phyloP scores from a whole-genome alignment of 1,140 invertebrate species.

The Procambarus clarkii region DNA sequence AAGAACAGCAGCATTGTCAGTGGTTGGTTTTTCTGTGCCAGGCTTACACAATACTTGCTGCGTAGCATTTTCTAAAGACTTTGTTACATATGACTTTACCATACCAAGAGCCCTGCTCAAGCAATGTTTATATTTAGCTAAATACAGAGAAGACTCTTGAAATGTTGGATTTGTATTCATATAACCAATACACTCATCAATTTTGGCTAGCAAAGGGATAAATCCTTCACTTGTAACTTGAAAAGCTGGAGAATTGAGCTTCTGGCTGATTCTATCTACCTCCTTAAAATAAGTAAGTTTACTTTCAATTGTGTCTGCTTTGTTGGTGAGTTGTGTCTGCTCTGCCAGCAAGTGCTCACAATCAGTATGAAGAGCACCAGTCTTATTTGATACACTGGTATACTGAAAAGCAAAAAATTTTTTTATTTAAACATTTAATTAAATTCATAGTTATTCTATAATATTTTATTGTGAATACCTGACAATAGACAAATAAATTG shows the following conservation, averaged over 20 bases:
- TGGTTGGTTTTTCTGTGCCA: conserved; percentile 73
- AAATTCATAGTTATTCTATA: neutral
- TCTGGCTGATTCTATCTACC: conserved; percentile 86
- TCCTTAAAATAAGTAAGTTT: conserved; percentile 91
- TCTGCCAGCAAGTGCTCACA: conserved; percentile 71
- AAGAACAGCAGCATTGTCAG: conserved; percentile 89
- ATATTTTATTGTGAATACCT: neutral
- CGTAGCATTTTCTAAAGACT: conserved; percentile 85
- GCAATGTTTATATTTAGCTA: conserved; percentile 87
- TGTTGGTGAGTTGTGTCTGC: conserved; percentile 84
- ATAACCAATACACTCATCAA: conserved; percentile 92
- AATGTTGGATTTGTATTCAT: conserved; percentile 83
- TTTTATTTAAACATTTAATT: neutral
- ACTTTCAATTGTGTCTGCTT: conserved; percentile 87
- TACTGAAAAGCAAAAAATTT: conserved; percentile 53
- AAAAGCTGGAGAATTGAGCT: conserved; percentile 86
- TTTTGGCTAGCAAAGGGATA: conserved; percentile 86
- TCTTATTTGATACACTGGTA: conserved; percentile 70
- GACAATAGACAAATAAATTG: no score
- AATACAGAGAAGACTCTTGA: conserved; percentile 77
- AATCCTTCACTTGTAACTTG: conserved; percentile 90
- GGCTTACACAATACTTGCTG: conserved; percentile 80
- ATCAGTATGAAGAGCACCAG: conserved; percentile 68
- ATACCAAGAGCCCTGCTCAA: conserved; percentile 86
- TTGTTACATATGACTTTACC: conserved; percentile 85